Base-by-base conservation (phyloP, 2,113 vertebrate genomes). In the Amblyopsis rosae region DNA sequence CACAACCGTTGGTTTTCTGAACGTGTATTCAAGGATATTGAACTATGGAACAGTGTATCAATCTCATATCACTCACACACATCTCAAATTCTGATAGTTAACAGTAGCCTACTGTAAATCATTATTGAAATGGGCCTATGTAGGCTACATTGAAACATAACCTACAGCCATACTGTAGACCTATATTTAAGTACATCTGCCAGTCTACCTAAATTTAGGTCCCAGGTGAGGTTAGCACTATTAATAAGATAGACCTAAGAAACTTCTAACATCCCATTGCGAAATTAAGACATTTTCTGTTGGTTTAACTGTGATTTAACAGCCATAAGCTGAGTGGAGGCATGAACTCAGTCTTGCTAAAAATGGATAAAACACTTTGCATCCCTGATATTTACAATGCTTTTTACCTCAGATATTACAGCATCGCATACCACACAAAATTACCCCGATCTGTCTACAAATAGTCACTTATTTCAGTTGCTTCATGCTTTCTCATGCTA, bases 381-480 rank as follows among this genome's bases (percentile, higher is more conserved):
- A 3, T 41, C 9, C 65, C 4, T 51, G 8, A 56, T 50, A 73
- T 63, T 51, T 54, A 6, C 35, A n/a, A n/a, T 3, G 13, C 9
- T 15, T 12, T 15, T 51, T 9, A 51, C 12, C 10, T 13, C n/a
- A 48, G 65, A 68, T 50, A 41, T 56, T 53, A 26, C 3, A 59
- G 71, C 64, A 8, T 79, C 75, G 75, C 9, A 54, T 83, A 76
- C 76, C 70, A 67, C 15, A n/a, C 67, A 62, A 32, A 76, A 60
- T 74, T 69, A 72, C 79, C 77, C 67, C 70, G 62, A 69, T 83
- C 81, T 78, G 75, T 82, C 62, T 64, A 54, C 83, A 87, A 86
- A 83, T 71, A 80, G 72, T 71, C 67, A 62, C 62, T 75, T 80
- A 74, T 77, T 75, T 70, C 70, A 82, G 70, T 74, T 61, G 65